Percentiles rank a stretch among this genome's conserved stretches.
Evolutionary conservation across 1,140 invertebrate species (phyloP).

Genomic region (Rhagoletis zephyria): DNA sequence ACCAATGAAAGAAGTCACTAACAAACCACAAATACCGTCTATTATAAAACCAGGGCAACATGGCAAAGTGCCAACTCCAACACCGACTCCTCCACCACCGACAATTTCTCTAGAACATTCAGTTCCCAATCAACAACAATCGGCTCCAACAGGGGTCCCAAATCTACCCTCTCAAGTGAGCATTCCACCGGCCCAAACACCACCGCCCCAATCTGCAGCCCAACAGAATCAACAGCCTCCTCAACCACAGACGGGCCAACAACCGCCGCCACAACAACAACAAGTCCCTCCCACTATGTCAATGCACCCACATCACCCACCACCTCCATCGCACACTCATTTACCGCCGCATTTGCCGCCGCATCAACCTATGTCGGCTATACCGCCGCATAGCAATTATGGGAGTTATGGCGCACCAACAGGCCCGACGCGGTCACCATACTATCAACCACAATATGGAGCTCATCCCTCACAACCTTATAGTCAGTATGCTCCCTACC

Average conservation of each 20-base stretch:
- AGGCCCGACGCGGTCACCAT: conserved; percentile 77
- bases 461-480: conserved; percentile 78
- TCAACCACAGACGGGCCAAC: conserved; percentile 39
- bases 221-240: conserved; percentile 59
- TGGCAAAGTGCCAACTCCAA: conserved; percentile 53
- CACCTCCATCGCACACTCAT: conserved; percentile 65
- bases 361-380: conserved; percentile 74
- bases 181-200: conserved; percentile 59
- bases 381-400: conserved; percentile 74
- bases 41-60: conserved; percentile 54
- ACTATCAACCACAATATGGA: conserved; percentile 78
- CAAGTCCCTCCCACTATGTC: conserved; percentile 63
- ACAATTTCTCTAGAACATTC: conserved; percentile 45
- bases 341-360: conserved; percentile 72
- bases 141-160: conserved; percentile 47
- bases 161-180: conserved; percentile 59
- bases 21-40: conserved; percentile 50
- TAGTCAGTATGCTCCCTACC: conserved; percentile 75
- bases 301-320: conserved; percentile 70
- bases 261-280: conserved; percentile 53
- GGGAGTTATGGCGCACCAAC: conserved; percentile 66
- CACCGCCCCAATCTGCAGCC: conserved; percentile 60
- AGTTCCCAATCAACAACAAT: conserved; percentile 22
- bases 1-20: not conserved
- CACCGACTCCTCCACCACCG: conserved; percentile 62